Evolutionary conservation across 1,140 invertebrate genomes (phyloP).

Genomic region (Sycophaga agraensis): DNA sequence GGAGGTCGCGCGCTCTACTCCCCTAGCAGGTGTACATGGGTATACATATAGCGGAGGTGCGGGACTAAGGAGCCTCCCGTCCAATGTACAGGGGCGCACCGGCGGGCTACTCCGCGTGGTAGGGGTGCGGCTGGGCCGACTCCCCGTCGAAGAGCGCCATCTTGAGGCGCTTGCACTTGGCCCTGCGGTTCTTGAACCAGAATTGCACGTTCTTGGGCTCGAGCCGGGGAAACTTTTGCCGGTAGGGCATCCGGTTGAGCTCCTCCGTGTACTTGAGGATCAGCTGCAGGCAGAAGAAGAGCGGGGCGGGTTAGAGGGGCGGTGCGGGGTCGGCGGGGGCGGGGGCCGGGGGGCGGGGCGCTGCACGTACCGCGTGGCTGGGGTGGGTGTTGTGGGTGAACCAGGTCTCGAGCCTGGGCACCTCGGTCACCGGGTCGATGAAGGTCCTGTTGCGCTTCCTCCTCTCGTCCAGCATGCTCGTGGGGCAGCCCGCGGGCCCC

Average conservation of each 20-base stretch:
- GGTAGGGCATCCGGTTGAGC: slow-evolving; percentile 89
- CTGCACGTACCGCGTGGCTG: slow-evolving; percentile 70
- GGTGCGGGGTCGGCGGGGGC: not conserved
- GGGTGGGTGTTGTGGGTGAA: slow-evolving; percentile 97
- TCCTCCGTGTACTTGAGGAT: slow-evolving; percentile 97
- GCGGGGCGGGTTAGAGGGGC: not conserved
- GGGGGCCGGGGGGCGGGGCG: not conserved
- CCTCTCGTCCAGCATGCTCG: slow-evolving; percentile 73
- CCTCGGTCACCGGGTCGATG: slow-evolving; percentile 97
- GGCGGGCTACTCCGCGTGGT: slow-evolving; percentile 50
- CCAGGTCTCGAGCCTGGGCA: slow-evolving; percentile 94
- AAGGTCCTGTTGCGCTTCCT: slow-evolving; percentile 96
- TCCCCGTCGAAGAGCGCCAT: slow-evolving; percentile 77
- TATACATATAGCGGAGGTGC: no score
- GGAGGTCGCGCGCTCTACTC: no score
- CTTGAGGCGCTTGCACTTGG: slow-evolving; percentile 92
- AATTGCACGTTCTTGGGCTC: slow-evolving; percentile 98
- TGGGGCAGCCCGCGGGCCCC: slow-evolving; percentile 60
- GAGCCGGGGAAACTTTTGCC: slow-evolving; percentile 93
- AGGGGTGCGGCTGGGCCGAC: slow-evolving; percentile 59
- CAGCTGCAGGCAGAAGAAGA: slow-evolving; percentile 61
- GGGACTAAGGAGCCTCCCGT: no score
- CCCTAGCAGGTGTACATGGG: no score
- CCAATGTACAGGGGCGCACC: not conserved
- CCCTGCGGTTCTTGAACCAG: slow-evolving; percentile 94